phyloP scores from a whole-genome alignment of 2,888 invertebrate genomes.

The Flexamia atlantica region DNA sequence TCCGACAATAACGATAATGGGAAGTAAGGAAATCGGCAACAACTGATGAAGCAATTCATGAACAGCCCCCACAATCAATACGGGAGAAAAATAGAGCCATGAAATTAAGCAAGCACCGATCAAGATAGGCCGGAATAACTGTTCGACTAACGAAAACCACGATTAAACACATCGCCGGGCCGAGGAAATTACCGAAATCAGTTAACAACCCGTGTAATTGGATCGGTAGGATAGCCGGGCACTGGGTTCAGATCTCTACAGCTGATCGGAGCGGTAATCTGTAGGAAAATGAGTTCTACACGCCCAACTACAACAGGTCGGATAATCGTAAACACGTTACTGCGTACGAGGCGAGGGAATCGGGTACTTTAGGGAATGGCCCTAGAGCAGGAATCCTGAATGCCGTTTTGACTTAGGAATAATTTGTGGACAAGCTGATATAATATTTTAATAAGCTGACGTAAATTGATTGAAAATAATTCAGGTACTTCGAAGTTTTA shows the following conservation, averaged over 20 bases:
- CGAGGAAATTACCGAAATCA: neutral
- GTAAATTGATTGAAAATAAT: too few relatives aligned
- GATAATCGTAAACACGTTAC: neutral
- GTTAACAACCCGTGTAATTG: neutral
- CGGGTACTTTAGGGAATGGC: too few relatives aligned
- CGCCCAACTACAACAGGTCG: neutral
- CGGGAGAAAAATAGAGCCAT: neutral
- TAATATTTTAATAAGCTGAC: too few relatives aligned
- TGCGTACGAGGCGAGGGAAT: neutral
- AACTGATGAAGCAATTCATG: too few relatives aligned
- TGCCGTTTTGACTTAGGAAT: too few relatives aligned
- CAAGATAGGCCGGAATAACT: neutral
- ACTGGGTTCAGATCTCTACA: neutral
- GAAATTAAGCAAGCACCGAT: neutral
- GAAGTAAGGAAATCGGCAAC: too few relatives aligned
- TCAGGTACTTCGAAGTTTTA: too few relatives aligned
- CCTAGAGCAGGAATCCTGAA: too few relatives aligned
- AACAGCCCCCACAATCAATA: neutral
- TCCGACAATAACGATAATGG: too few relatives aligned
- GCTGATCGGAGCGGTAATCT: neutral
- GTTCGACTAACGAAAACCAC: neutral
- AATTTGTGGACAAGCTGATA: too few relatives aligned
- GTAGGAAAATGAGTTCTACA: neutral
- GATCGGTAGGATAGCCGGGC: neutral
- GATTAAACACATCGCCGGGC: neutral